Base-by-base conservation (phyloP, 2,113 vertebrate species). In the Callospermophilus lateralis region DNA sequence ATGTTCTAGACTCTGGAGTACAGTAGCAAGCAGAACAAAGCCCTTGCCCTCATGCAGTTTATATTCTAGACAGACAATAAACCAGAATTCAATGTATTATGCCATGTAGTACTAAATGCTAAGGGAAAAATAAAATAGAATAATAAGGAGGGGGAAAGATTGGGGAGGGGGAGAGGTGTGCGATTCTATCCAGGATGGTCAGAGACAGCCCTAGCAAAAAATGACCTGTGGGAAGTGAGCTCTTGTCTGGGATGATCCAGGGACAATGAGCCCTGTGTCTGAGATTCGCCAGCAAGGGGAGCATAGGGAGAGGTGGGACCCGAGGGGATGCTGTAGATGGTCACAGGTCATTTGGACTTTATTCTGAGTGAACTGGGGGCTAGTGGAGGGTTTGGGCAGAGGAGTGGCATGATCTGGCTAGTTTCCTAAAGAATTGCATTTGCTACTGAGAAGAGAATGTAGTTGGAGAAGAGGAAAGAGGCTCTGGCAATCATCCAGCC, bases 151-250 rank as follows among this genome's bases (percentile, higher is more conserved):
- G 1, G 34, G 32, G n/a, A 78, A 85, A 32, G 8, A 70, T 34
- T 32, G 9, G 37, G 16, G 6, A 6, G 13, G 8, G 22, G 32
- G 8, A 61, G 32, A 3, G 3, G 9, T 8, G 1, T 15, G 39
- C 5, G 42, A 10, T 67, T 84, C 77, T 37, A 15, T 28, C 73
- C 4, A 16, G 24, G 39, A 48, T 77, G 19, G 16, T 67, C 81
- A 67, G 19, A 84, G 58, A 83, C 74, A 15, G 4, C 3, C 34
- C 85, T 86, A 7, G 39, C 8, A 32, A 28, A 84, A 72, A 26
- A 39, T 72, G 39, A 73, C 17, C 16, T 30, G 45, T 26, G 81
- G 32, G 22, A 48, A 87, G 10, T 63, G 12, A 61, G 8, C 32
- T 83, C 78, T 72, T 93, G 7, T 12, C 48, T 83, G 10, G 32